phyloP scores from a whole-genome alignment of 2,797 vertebrate species.

The Mus caroli region DNA sequence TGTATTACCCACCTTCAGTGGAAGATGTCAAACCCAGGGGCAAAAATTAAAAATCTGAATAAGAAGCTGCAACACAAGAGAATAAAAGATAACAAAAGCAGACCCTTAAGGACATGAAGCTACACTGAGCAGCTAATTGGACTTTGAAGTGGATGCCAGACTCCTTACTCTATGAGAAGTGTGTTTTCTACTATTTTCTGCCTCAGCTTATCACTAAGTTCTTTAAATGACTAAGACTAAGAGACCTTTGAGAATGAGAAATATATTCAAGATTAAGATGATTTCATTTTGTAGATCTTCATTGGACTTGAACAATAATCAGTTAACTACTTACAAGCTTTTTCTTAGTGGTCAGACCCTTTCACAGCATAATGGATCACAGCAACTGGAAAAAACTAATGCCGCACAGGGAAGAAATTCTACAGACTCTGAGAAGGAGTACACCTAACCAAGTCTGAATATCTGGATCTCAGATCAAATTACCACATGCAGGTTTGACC shows the following conservation, averaged over 20 bases:
- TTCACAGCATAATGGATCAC: conserved; percentile 59
- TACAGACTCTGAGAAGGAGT: conserved; percentile 65
- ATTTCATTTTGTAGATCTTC: conserved; percentile 51
- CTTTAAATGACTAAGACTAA: conserved; percentile 21
- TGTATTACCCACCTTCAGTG: background rate
- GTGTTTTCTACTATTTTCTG: conserved; percentile 34
- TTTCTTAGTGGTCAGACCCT: conserved; percentile 64
- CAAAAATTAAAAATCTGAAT: background rate
- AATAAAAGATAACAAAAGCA: conserved; percentile 24
- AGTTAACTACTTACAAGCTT: conserved; percentile 62
- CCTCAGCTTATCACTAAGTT: conserved; percentile 59
- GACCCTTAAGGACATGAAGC: conserved; percentile 41
- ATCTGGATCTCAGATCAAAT: conserved; percentile 49
- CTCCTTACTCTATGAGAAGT: background rate
- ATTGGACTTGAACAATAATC: conserved; percentile 62
- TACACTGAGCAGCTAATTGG: background rate
- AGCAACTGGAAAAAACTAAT: conserved; percentile 61
- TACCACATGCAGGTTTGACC: conserved; percentile 64
- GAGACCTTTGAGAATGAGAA: conserved; percentile 52
- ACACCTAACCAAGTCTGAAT: conserved; percentile 54
- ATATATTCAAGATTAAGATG: conserved; percentile 77
- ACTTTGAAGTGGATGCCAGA: conserved; percentile 12
- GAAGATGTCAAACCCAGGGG: conserved; percentile 39
- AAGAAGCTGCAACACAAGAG: conserved; percentile 39
- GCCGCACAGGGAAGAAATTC: conserved; percentile 61